Evolutionary conservation across 1,140 invertebrate genomes (phyloP).

Genomic region (Ladona fulva): DNA sequence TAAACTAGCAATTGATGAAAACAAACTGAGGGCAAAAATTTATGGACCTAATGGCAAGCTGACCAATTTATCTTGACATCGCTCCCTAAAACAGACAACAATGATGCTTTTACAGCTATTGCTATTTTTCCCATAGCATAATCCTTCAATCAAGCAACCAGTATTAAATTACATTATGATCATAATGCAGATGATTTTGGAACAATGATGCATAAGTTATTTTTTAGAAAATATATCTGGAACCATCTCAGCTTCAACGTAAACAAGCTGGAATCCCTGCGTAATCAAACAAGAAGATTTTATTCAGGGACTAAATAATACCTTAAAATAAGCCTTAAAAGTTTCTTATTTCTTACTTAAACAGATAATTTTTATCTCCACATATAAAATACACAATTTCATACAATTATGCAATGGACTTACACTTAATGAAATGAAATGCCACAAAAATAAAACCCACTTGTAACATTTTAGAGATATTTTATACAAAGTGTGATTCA

Average conservation of each 20-base stretch:
- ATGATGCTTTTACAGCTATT: not conserved
- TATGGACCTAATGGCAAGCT: not conserved
- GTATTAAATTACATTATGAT: not conserved
- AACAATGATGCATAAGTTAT: not conserved
- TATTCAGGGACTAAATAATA: not conserved
- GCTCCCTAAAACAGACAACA: not conserved
- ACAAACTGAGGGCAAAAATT: not conserved
- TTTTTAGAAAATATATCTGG: not conserved
- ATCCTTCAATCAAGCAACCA: not conserved
- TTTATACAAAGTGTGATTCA: constrained; percentile 3
- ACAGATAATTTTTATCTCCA: not conserved
- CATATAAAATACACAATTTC: constrained; percentile 1
- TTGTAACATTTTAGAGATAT: not conserved
- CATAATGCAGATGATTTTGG: not conserved
- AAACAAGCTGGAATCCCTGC: not conserved
- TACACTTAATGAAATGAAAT: not conserved
- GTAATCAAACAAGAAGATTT: not conserved
- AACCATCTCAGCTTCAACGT: not conserved
- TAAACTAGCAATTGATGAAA: not conserved
- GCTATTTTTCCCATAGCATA: not conserved
- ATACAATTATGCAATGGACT: constrained; percentile 2
- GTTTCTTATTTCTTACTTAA: not conserved
- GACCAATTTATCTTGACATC: not conserved
- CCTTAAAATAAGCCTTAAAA: not conserved
- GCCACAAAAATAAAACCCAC: not conserved